Conservation (phyloP, 2,797 vertebrate species). For the Rhynchotus rufescens region DNA sequence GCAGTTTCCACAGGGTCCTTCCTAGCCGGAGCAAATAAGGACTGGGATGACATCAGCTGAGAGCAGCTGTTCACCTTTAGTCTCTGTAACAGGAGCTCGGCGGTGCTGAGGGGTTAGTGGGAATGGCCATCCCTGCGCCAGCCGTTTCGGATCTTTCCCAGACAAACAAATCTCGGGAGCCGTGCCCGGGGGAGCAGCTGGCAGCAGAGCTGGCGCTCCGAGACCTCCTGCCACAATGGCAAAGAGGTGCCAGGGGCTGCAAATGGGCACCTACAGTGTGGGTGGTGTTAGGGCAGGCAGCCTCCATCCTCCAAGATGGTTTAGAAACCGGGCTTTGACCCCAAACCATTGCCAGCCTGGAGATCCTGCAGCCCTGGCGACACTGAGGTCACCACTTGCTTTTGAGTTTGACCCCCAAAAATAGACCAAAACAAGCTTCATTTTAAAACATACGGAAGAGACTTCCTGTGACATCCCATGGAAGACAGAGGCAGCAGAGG, state of each 20-base stretch:
- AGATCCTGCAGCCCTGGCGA: background rate
- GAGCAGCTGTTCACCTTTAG: background rate
- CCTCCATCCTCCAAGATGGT: background rate
- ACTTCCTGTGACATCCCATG: background rate
- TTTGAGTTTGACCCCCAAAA: background rate
- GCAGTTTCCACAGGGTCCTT: background rate
- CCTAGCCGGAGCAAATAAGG: background rate
- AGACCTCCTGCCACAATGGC: background rate
- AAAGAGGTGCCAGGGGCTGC: background rate
- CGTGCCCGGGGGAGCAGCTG: accelerated
- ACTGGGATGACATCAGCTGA: background rate
- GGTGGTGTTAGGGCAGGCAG: background rate
- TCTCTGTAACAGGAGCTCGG: background rate
- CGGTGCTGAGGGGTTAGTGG: background rate
- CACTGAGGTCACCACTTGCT: accelerated
- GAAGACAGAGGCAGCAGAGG: accelerated
- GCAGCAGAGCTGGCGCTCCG: background rate
- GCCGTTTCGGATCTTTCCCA: background rate
- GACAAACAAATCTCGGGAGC: background rate
- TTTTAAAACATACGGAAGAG: background rate
- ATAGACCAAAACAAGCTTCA: background rate
- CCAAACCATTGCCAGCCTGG: background rate
- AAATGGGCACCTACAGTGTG: too few relatives aligned
- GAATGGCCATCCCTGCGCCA: background rate
- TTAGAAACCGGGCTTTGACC: background rate